Evolutionary conservation across 2,113 vertebrate species (phyloP), one percentile per base, ranked within the genome.

Genomic region (Naja naja): DNA sequence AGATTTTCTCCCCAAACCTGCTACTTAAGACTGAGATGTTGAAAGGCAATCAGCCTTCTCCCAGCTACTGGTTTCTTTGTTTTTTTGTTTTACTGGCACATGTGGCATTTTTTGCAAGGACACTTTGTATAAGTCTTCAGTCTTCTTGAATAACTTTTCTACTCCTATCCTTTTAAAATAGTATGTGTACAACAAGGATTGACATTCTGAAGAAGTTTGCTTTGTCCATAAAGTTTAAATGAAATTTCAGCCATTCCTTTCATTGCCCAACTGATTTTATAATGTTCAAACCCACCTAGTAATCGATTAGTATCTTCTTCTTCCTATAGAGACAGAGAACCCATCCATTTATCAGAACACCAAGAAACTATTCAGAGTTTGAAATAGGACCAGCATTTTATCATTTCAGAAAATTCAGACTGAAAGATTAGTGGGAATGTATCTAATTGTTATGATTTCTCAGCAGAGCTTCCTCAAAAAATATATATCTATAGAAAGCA

Each of bases 291-390:
- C 3, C 58, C 49, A 92, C 93, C 94, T 93, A 30, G 43, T 81
- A 34, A 14, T 14, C 22, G 0, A 10, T 60, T n/a, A 85, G 18
- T 3, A 34, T 39, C 85, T 90, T 4, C 0, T 47, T 89, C 89
- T 88, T 95, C 94, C 94, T 16, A 87, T 85, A 58, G 58, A 95
- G 87, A 30, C 4, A 69, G 95, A 54, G 52, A 88, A 85, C 7
- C 53, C 14, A 93, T 89, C 64, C 1, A 54, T 30, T 81, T 87
- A 4, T 90, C 91, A 86, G 92, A 58, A 93, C 56, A 56, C 92
- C 95, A 94, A 91, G 91, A 81, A 96, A 94, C 91, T 93, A 93
- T 95, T 93, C 69, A 11, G 55, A 47, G 8, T 10, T 52, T 85
- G n/a, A 10, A 58, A 14, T 25, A 0, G 54, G 1, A 1, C 0